phyloP scores from a whole-genome alignment of 2,888 invertebrate genomes.

The Tiphia femorata region DNA sequence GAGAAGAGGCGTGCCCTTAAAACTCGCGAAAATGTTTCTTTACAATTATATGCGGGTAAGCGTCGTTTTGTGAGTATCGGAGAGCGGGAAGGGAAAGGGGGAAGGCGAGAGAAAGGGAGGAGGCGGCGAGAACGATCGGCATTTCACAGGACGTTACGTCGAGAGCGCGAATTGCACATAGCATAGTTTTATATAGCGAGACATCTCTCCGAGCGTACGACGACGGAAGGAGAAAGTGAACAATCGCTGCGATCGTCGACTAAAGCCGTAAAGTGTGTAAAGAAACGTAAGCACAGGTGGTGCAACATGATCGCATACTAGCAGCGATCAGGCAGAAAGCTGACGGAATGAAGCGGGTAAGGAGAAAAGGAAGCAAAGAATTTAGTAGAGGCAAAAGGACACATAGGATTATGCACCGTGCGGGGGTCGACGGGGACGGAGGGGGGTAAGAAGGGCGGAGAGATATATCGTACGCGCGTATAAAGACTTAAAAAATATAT shows the following conservation, averaged over 20 bases:
- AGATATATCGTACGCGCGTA: not conserved
- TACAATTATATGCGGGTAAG: too few relatives aligned
- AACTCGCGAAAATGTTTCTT: not conserved
- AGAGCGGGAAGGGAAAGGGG: not conserved
- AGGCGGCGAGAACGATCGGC: slow-evolving; percentile 10
- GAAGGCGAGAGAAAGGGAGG: not conserved
- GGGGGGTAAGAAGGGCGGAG: not conserved
- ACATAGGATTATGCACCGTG: not conserved
- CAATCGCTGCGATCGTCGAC: slow-evolving; percentile 53
- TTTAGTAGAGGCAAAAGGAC: slow-evolving; percentile 30
- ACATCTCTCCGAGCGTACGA: slow-evolving; percentile 56
- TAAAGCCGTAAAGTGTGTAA: slow-evolving; percentile 43
- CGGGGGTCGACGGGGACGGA: too few relatives aligned
- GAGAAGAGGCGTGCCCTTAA: not conserved
- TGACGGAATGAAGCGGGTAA: not conserved
- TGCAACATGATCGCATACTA: slow-evolving; percentile 34
- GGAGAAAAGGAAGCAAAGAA: not conserved
- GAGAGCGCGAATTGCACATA: slow-evolving; percentile 51
- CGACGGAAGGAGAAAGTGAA: slow-evolving; percentile 55
- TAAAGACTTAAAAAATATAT: slow-evolving; percentile 2
- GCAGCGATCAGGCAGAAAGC: slow-evolving; percentile 1
- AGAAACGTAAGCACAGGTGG: slow-evolving; percentile 30
- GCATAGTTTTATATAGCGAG: slow-evolving; percentile 66
- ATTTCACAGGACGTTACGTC: not conserved
- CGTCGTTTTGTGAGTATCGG: too few relatives aligned